phyloP scores from a whole-genome alignment of 37 sponge, comb jelly and placozoan genomes.

The Axinella damicornis region DNA sequence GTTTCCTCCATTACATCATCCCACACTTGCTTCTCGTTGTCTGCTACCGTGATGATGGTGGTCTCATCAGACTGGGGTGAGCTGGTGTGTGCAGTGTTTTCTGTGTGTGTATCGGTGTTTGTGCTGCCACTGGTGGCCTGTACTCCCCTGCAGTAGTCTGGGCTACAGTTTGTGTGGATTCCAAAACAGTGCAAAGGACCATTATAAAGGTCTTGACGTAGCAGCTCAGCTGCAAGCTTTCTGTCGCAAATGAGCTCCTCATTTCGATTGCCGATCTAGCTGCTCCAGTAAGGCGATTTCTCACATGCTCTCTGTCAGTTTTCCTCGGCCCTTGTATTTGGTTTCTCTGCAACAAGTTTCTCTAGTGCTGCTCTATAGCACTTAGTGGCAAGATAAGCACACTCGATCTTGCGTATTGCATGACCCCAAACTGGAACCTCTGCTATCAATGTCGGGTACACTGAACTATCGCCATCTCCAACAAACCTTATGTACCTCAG shows the following conservation, averaged over 20 bases:
- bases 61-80: no score
- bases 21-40: no score
- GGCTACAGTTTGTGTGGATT: constrained; percentile 43
- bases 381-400: constrained; percentile 46
- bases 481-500: constrained; percentile 45
- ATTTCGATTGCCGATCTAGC: constrained; percentile 41
- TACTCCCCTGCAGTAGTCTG: constrained; percentile 14
- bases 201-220: constrained; percentile 9
- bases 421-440: constrained; percentile 22
- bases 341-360: constrained; percentile 22
- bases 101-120: no score
- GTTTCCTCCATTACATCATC: no score
- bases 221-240: background rate
- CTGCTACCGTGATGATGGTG: no score
- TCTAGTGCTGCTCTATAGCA: constrained; percentile 40
- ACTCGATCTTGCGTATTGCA: constrained; percentile 32
- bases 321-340: constrained; percentile 28
- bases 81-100: no score
- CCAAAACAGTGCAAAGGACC: constrained; percentile 42
- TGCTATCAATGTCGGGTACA: background rate
- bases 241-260: constrained; percentile 7
- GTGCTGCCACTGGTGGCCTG: no score
- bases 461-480: constrained; percentile 56
- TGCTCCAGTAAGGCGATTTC: constrained; percentile 14
- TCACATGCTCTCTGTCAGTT: constrained; percentile 4